phyloP scores from a whole-genome alignment of 2,113 vertebrate genomes.

The Asarcornis scutulata region DNA sequence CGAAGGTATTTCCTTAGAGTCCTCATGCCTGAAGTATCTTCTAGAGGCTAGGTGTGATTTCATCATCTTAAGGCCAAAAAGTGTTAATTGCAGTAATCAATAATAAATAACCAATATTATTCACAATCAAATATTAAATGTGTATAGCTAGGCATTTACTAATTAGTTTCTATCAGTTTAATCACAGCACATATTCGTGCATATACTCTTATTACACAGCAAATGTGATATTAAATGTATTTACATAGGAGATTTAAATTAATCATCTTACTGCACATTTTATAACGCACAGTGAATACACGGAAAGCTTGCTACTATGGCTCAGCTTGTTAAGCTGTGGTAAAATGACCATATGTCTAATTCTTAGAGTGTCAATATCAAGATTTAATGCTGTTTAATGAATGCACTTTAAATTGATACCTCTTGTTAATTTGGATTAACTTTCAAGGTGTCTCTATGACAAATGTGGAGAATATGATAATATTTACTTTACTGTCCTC shows the following conservation, averaged over 20 bases:
- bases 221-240: background rate
- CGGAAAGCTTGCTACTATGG: background rate
- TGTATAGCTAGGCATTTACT: accelerated
- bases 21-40: background rate
- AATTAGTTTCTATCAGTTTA: background rate
- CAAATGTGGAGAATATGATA: background rate
- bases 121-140: background rate
- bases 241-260: background rate
- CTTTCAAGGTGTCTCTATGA: background rate
- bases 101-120: background rate
- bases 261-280: background rate
- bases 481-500: conserved; percentile 7
- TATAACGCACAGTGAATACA: accelerated
- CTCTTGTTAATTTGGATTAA: conserved; percentile 16
- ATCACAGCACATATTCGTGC: background rate
- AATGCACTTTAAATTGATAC: background rate
- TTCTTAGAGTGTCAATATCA: background rate
- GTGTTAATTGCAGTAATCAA: background rate
- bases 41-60: background rate
- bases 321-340: background rate
- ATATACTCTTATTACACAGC: background rate
- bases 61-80: background rate
- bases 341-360: background rate
- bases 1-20: background rate
- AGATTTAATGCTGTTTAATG: background rate